A percentile compares a stretch with the other conserved stretches of the same genome.
These are phyloP conservation scores for Diorhabda elongata DNA, from an alignment of 1,140 invertebrate species.

Conservation along the genomic window DNA sequence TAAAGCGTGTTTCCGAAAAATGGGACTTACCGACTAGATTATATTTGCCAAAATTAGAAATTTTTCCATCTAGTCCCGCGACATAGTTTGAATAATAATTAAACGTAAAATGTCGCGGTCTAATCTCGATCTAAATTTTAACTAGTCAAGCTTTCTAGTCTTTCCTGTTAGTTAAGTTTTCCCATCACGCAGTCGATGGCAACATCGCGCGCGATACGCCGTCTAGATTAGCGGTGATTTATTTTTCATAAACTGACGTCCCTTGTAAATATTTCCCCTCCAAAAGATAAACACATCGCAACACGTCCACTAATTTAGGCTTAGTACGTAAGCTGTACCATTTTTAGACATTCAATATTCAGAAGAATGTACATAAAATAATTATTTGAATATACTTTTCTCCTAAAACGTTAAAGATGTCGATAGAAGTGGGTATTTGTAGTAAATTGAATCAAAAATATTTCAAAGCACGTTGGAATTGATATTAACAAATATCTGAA, in stretches of 20 bases:
- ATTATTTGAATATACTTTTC: background rate
- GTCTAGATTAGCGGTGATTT: slow-evolving; percentile 42
- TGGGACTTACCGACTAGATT: too few relatives aligned
- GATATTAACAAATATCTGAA: background rate
- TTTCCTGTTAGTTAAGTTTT: slow-evolving; percentile 31
- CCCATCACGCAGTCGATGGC: slow-evolving; percentile 1
- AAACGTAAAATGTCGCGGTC: background rate
- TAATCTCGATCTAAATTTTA: slow-evolving; percentile 10
- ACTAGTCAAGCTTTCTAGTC: slow-evolving; percentile 27
- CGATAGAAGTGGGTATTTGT: background rate
- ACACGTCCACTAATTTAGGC: slow-evolving; percentile 48
- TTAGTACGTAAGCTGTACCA: slow-evolving; percentile 32
- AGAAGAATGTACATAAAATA: slow-evolving; percentile 18
- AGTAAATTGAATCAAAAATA: background rate
- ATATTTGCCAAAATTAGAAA: slow-evolving; percentile 4
- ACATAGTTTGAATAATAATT: slow-evolving; percentile 2
- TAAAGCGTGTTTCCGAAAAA: too few relatives aligned
- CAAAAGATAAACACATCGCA: slow-evolving; percentile 47
- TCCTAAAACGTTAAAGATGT: background rate
- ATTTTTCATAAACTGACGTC: slow-evolving; percentile 41
- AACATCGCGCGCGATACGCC: slow-evolving; percentile 25
- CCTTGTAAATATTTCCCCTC: slow-evolving; percentile 32
- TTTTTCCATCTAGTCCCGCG: background rate
- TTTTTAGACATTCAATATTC: slow-evolving; percentile 18
- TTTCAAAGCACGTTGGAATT: background rate